phyloP scores from a whole-genome alignment of 2,797 vertebrate genomes.

The Syngnathus rostellatus region DNA sequence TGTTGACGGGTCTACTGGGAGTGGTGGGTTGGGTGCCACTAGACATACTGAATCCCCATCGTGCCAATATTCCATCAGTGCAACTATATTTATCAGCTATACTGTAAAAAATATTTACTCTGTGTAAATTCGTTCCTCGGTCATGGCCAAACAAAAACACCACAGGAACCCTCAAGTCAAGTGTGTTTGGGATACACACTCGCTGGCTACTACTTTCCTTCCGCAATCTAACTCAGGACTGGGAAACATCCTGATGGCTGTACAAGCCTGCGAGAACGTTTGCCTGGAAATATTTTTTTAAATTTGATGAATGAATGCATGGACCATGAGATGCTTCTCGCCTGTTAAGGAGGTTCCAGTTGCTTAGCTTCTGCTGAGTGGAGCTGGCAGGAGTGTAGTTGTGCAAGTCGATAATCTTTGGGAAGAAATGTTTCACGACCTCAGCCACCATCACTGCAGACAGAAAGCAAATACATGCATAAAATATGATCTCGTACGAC shows the following conservation, averaged over 20 bases:
- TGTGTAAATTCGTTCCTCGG: neutral
- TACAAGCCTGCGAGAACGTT: neutral
- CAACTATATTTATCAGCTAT: neutral
- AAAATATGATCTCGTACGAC: neutral
- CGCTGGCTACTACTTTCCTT: neutral
- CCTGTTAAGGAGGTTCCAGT: conserved; percentile 76
- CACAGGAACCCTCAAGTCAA: neutral
- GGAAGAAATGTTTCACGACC: conserved; percentile 70
- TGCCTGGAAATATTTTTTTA: neutral
- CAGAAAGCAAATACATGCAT: conserved; percentile 8
- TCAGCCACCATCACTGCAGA: conserved; percentile 74
- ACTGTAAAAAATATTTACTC: neutral
- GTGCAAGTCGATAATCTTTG: conserved; percentile 74
- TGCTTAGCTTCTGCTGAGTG: conserved; percentile 70
- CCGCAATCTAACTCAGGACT: neutral
- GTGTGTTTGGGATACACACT: neutral
- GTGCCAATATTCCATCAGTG: neutral
- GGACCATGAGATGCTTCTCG: conserved; percentile 30
- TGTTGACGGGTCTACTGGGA: neutral
- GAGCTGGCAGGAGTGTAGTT: conserved; percentile 69
- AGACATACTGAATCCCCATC: neutral
- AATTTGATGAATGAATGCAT: neutral
- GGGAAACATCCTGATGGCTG: neutral
- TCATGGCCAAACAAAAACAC: neutral
- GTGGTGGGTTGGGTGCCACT: neutral